Evolutionary conservation across 2,888 invertebrate genomes (phyloP), one percentile per base, ranked within the genome.

Genomic region (Aethes cnicana): DNA sequence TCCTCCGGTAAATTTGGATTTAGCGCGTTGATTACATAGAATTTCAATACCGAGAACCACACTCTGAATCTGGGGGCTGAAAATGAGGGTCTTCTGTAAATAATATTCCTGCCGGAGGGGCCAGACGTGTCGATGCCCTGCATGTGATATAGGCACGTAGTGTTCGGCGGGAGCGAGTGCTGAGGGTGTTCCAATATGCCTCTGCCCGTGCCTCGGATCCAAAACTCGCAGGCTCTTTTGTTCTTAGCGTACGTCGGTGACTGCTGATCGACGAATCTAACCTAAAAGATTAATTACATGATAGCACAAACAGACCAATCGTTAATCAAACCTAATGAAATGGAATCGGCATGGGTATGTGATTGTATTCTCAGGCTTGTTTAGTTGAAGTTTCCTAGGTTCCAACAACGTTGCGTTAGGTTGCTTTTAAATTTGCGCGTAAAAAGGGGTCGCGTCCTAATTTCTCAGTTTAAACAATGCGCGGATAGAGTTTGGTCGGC

Each of bases 131-230:
- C 92, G 66, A 92, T 91, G 25, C 92, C 92, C 69, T 90, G 90
- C 72, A 97, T 92, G 75, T 96, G 96, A 76, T 97, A 97, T 14
- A 96, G 91, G 73, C 97, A 97, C 5, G 96, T 97, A 16, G 95
- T 96, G 75, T 97, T 97, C 1, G 96, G 95, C 0, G 97, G 94
- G 58, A 97, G 81, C 2, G 96, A 95, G 83, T 97, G 97, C 62
- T 94, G 91, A 0, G 97, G 96, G 70, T 95, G 96, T 65, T 96
- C 95, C 37, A 96, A 73, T 3, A 95, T 87, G n/a, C 96, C 96
- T 43, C 93, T 93, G 1, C 93, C 93, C 0, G 94, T 94, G 3
- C 96, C 96, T 55, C 95, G 90, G 58, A 96, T 91, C 95, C 95
- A 96, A 72, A 96, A 96, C 74, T 96, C 96, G 73, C 96, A 96